Percentiles rank a stretch among this genome's conserved stretches.
Conservation (phyloP, 2,797 vertebrate species). For the Manis crassicaudata region DNA sequence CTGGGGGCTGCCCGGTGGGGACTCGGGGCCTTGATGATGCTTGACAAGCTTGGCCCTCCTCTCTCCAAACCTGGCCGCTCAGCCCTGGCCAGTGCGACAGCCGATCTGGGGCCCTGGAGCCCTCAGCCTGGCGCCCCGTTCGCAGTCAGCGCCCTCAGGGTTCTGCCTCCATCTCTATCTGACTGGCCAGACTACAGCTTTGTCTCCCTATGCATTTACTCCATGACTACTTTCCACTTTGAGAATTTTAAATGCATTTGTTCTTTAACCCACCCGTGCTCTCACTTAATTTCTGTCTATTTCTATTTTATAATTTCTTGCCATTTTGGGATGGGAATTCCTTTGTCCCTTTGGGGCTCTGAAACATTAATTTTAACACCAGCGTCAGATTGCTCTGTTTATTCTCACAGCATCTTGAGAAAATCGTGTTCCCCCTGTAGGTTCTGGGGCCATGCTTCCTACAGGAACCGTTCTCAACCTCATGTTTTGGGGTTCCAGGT, state of each 20-base stretch:
- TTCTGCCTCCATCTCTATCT: background rate
- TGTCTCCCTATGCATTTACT: background rate
- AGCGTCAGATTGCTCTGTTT: background rate
- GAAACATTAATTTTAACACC: background rate
- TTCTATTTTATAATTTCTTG: background rate
- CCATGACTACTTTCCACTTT: background rate
- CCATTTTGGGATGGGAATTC: background rate
- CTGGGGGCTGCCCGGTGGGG: background rate
- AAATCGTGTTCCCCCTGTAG: background rate
- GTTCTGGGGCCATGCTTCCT: background rate
- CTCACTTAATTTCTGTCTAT: background rate
- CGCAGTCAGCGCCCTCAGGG: background rate
- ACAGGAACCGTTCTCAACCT: background rate
- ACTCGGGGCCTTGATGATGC: background rate
- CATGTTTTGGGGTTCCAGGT: background rate
- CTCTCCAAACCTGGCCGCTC: background rate
- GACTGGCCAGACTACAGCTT: background rate
- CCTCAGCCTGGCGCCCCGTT: background rate
- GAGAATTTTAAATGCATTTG: background rate
- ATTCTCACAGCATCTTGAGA: background rate
- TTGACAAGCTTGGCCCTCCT: background rate
- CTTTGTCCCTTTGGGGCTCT: background rate
- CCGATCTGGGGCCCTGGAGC: background rate
- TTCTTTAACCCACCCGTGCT: background rate
- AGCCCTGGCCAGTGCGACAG: background rate